phyloP scores from a whole-genome alignment of 2,888 invertebrate species.

The Tigriopus californicus region DNA sequence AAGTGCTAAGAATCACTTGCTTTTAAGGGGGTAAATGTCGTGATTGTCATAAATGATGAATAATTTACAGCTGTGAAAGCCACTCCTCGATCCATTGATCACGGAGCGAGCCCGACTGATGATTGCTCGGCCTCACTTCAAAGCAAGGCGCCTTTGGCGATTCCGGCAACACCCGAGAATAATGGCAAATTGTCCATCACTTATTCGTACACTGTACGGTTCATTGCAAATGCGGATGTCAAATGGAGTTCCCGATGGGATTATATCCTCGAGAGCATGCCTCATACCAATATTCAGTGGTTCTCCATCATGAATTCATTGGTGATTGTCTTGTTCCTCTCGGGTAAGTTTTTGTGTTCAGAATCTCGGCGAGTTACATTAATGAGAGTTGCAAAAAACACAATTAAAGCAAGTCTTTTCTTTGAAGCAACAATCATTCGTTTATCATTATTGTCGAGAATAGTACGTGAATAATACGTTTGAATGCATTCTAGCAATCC shows the following conservation, averaged over 20 bases:
- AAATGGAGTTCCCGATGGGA: slow-evolving; percentile 99
- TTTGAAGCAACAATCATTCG: not conserved
- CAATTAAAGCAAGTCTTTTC: not conserved
- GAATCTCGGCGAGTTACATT: not conserved
- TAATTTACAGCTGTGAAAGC: slow-evolving; percentile 33
- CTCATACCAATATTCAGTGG: slow-evolving; percentile 97
- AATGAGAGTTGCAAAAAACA: not conserved
- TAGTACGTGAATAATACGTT: too few species aligned
- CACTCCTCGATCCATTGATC: slow-evolving; percentile 34
- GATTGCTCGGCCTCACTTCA: not conserved
- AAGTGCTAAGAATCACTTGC: too few species aligned
- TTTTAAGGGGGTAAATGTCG: not conserved
- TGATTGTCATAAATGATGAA: not conserved
- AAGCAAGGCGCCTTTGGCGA: slow-evolving; percentile 35
- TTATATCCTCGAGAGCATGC: slow-evolving; percentile 94
- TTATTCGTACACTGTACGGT: slow-evolving; percentile 73
- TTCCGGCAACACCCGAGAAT: slow-evolving; percentile 37
- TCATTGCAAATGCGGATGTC: slow-evolving; percentile 56
- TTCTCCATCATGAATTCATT: slow-evolving; percentile 94
- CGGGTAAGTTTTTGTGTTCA: slow-evolving; percentile 19
- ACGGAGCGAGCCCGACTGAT: slow-evolving; percentile 23
- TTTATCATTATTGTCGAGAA: too few species aligned
- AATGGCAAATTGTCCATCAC: slow-evolving; percentile 38
- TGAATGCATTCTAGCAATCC: too few species aligned
- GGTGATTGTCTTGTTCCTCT: slow-evolving; percentile 50